A percentile compares a stretch with the other conserved stretches of the same genome.
Evolutionary conservation across 2,888 invertebrate species (phyloP).

Genomic region (Drosophila picticornis): DNA sequence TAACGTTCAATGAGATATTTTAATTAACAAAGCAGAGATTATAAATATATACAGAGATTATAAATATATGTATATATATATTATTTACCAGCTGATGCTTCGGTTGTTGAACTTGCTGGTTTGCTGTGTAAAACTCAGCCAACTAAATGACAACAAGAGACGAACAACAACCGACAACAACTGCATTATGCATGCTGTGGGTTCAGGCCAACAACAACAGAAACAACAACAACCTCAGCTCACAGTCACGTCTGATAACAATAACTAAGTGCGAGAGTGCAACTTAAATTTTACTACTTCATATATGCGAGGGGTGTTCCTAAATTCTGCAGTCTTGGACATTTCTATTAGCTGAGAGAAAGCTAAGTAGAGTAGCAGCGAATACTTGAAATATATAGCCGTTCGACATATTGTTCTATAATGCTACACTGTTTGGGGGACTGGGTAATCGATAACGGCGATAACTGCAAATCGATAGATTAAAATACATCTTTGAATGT

Average conservation of each 20-base stretch:
- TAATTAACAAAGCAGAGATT: conserved; percentile 20
- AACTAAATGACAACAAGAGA: conserved; percentile 44
- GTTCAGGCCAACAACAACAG: conserved; percentile 39
- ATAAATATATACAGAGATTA: conserved; percentile 8
- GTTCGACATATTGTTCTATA: not conserved
- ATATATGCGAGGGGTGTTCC: conserved; percentile 3
- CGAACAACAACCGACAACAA: conserved; percentile 35
- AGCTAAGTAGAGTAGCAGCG: not conserved
- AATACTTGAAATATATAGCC: not conserved
- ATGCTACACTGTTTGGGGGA: not conserved
- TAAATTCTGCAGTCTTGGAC: not conserved
- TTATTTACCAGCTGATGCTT: conserved; percentile 43
- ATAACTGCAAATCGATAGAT: not conserved
- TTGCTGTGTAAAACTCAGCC: conserved; percentile 13
- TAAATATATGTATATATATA: conserved; percentile 19
- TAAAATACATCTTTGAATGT: not conserved
- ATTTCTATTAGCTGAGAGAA: not conserved
- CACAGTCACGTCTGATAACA: conserved; percentile 59
- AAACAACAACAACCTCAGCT: conserved; percentile 6
- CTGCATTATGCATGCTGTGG: conserved; percentile 55
- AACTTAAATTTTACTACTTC: conserved; percentile 9
- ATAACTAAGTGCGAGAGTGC: conserved; percentile 45
- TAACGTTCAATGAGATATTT: conserved; percentile 3
- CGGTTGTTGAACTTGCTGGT: conserved; percentile 49
- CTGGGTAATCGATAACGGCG: not conserved